phyloP scores from a whole-genome alignment of 2,113 vertebrate species.

The Tylochromis polylepis region DNA sequence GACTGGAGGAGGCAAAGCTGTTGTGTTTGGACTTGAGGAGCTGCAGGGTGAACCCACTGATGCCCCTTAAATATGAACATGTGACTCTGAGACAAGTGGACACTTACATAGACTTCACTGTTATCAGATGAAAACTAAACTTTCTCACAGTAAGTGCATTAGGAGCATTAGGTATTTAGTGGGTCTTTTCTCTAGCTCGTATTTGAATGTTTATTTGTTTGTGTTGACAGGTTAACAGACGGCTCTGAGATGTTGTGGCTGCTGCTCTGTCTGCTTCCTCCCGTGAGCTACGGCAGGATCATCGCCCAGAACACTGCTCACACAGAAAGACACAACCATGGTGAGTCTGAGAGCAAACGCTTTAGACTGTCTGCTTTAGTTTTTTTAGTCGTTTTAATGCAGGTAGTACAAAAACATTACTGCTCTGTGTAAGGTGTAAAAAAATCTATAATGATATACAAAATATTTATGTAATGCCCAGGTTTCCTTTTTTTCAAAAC shows the following conservation, averaged over 20 bases:
- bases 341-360: conserved; percentile 19
- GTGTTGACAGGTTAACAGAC: conserved; percentile 4
- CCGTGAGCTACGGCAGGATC: not conserved
- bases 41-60: not conserved
- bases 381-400: not conserved
- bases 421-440: not conserved
- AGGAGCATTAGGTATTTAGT: not conserved
- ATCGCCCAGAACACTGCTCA: not conserved
- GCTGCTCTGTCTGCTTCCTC: conserved; percentile 29
- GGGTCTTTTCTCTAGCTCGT: not conserved
- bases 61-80: not conserved
- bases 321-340: not conserved
- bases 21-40: not conserved
- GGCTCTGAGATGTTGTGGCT: conserved; percentile 41
- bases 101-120: not conserved
- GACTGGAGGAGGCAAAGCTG: not conserved
- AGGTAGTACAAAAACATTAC: not conserved
- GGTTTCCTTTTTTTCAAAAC: not conserved
- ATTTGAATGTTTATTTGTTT: not conserved
- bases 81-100: not conserved
- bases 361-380: not conserved
- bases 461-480: not conserved
- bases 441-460: not conserved
- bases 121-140: not conserved
- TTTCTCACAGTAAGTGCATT: not conserved